Evolutionary conservation across 2,113 vertebrate species (phyloP), one percentile per base, ranked within the genome.

Genomic region (Pampusana beccarii): DNA sequence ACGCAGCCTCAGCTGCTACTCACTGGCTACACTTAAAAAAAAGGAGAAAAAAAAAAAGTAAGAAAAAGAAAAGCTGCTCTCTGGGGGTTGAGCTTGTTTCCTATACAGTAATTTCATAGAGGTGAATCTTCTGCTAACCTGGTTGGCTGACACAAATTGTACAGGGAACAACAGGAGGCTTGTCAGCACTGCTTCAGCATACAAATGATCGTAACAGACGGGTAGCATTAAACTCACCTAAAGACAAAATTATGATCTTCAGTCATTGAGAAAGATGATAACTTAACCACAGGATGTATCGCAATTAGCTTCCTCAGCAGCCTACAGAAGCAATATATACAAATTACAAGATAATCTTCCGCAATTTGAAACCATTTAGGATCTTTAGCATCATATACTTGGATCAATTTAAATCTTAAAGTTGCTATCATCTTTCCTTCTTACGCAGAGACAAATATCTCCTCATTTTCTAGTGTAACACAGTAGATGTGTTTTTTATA

Each of bases 361-460:
- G 34, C 96, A 97, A 96, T 97, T 95, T 97, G 93, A 96, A 96
- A 95, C 93, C 92, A 96, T 96, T 97, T 97, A 97, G 80, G 92
- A 93, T 92, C 93, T 92, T 96, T 33, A 92, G 88, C 95, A 96
- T 96, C 86, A 46, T 89, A 92, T 80, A 82, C 88, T 84, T 19
- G 88, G 92, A 97, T 95, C 96, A 89, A 96, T 96, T 97, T 97
- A 94, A 96, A 96, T 95, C 95, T 94, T 89, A 61, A 89, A 91
- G 91, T 79, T 91, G 86, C 91, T 89, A 93, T 96, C 70, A 93
- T 95, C 72, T 92, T 93, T 91, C 66, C 36, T 94, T 89, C 95
- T 94, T 92, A 87, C 57, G 91, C 88, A 82, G 86, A 96, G 78
- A 93, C 80, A 96, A 95, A 86, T 58, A 93, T 85, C 80, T 72